A percentile compares a stretch with the other conserved stretches of the same genome.
These are phyloP conservation scores for Drosophila prostipennis DNA, from an alignment of 2,888 invertebrate genomes.

Conservation along the genomic window DNA sequence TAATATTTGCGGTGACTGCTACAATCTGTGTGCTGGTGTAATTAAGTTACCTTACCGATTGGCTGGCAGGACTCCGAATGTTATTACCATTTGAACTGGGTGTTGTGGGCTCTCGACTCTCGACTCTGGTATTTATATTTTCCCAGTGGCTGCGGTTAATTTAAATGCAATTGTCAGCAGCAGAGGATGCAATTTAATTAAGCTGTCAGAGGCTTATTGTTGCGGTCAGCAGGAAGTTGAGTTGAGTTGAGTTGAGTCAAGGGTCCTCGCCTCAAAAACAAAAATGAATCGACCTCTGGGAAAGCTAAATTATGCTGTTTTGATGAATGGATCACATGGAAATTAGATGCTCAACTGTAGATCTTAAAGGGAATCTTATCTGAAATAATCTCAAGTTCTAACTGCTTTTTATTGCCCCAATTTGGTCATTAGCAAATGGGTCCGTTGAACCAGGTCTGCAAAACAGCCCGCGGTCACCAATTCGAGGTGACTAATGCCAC, in stretches of 20 bases:
- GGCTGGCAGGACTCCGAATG: constrained; percentile 4
- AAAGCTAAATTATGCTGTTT: too few species aligned
- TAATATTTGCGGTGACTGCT: not conserved
- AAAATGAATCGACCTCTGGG: not conserved
- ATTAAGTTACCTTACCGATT: constrained; percentile 27
- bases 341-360: too few species aligned
- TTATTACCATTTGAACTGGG: constrained; percentile 1
- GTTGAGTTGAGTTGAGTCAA: constrained; percentile 8
- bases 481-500: constrained; percentile 26
- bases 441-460: constrained; percentile 19
- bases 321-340: too few species aligned
- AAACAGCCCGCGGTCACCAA: constrained; percentile 8
- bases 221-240: constrained; percentile 26
- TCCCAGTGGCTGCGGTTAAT: constrained; percentile 30
- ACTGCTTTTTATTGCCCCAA: not conserved
- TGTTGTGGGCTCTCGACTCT: not conserved
- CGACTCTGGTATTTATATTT: constrained; percentile 9
- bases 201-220: constrained; percentile 33
- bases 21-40: constrained; percentile 29
- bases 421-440: constrained; percentile 25
- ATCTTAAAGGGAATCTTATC: too few species aligned
- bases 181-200: constrained; percentile 44
- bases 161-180: constrained; percentile 46
- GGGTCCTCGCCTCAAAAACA: not conserved
- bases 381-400: too few species aligned